Evolutionary conservation across 2,113 vertebrate species (phyloP).

Genomic region (Leuciscus idus): DNA sequence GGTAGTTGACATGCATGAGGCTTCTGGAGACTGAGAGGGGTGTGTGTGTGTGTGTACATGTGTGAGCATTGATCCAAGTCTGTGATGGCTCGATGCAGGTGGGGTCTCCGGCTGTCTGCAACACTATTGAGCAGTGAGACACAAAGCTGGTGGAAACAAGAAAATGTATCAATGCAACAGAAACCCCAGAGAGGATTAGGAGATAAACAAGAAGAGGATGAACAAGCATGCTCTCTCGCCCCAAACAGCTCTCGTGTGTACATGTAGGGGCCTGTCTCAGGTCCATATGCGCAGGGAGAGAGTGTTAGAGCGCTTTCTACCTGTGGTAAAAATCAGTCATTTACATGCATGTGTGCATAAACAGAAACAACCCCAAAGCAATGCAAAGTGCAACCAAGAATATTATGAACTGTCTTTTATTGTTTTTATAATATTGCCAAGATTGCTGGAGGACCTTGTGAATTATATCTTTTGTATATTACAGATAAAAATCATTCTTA

Average conservation of each 20-base stretch:
- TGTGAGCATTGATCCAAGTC: slow-evolving; percentile 50
- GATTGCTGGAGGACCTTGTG: slow-evolving; percentile 26
- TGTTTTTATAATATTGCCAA: slow-evolving; percentile 50
- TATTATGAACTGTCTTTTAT: slow-evolving; percentile 48
- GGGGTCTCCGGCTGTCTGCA: slow-evolving; percentile 48
- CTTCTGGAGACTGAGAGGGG: slow-evolving; percentile 28
- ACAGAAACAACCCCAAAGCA: slow-evolving; percentile 23
- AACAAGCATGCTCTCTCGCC: slow-evolving; percentile 48
- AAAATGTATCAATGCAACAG: slow-evolving; percentile 62
- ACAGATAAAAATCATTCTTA: slow-evolving; percentile 27
- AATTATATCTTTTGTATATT: slow-evolving; percentile 22
- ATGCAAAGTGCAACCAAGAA: slow-evolving; percentile 23
- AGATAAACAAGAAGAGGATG: slow-evolving; percentile 62
- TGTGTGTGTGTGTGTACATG: slow-evolving; percentile 37
- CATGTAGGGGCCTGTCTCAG: background rate
- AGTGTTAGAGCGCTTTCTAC: slow-evolving; percentile 4
- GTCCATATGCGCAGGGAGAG: background rate
- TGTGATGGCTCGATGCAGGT: slow-evolving; percentile 54
- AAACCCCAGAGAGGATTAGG: slow-evolving; percentile 64
- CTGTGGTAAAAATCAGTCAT: slow-evolving; percentile 27
- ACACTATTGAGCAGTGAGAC: slow-evolving; percentile 55
- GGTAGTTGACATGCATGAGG: slow-evolving; percentile 37
- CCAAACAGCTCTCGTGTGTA: slow-evolving; percentile 17
- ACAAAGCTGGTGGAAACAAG: slow-evolving; percentile 62
- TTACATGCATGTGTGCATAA: slow-evolving; percentile 34